Evolutionary conservation across 2,888 invertebrate species (phyloP).

Genomic region (Unio pictorum): DNA sequence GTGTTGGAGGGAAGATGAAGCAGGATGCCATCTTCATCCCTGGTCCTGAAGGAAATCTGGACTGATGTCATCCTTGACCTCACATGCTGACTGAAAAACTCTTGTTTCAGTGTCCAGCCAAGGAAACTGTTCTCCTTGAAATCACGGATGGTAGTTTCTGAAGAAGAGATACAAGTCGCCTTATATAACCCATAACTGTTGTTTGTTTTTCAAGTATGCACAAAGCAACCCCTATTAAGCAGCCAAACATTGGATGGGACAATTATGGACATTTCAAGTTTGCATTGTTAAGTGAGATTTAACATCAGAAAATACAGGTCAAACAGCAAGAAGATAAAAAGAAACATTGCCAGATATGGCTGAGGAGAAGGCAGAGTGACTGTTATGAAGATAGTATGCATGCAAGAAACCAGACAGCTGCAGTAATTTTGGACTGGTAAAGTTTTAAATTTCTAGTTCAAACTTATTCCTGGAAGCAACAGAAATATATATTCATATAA

Average conservation of each 20-base stretch:
- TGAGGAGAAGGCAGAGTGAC: too few relatives aligned
- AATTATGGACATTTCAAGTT: neutral
- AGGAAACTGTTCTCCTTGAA: conserved; percentile 95
- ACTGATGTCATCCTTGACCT: conserved; percentile 36
- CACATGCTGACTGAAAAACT: conserved; percentile 48
- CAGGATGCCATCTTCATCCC: conserved; percentile 93
- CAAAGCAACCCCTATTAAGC: too few relatives aligned
- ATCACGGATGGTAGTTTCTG: conserved; percentile 74
- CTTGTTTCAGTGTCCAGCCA: conserved; percentile 86
- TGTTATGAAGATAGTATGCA: too few relatives aligned
- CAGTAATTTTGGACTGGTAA: too few relatives aligned
- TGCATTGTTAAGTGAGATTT: too few relatives aligned
- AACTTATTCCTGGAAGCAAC: neutral
- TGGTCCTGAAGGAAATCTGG: conserved; percentile 94
- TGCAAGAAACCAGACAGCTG: too few relatives aligned
- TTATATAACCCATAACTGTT: neutral
- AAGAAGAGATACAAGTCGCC: conserved; percentile 9
- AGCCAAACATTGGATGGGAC: neutral
- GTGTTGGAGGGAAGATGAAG: conserved; percentile 80
- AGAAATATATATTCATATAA: neutral
- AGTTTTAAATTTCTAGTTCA: neutral
- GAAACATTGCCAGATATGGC: too few relatives aligned
- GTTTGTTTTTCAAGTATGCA: neutral
- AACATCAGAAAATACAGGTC: too few relatives aligned
- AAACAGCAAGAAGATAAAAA: too few relatives aligned